phyloP scores from a whole-genome alignment of 2,797 vertebrate genomes.

The Pangasius macronema region DNA sequence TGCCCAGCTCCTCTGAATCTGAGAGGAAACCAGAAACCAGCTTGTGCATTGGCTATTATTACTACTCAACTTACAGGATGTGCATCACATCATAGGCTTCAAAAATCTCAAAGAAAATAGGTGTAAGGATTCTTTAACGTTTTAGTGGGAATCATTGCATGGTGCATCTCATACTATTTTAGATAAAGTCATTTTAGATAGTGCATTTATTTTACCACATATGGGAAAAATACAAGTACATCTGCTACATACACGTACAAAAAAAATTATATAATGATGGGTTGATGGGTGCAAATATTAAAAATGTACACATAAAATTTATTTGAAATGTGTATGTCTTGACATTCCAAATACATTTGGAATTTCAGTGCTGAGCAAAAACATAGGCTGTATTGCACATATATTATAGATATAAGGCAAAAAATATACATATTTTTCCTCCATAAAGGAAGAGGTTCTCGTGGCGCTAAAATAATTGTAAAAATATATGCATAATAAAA shows the following conservation, averaged over 20 bases:
- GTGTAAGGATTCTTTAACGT: background rate
- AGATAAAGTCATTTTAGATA: too few species aligned
- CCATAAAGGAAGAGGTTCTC: background rate
- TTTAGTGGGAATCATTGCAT: background rate
- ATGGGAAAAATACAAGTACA: background rate
- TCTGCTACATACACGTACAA: background rate
- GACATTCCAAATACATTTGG: background rate
- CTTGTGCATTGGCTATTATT: slow-evolving; percentile 8
- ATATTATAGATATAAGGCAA: background rate
- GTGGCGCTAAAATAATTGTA: background rate
- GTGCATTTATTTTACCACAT: background rate
- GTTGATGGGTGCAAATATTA: background rate
- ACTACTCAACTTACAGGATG: slow-evolving; percentile 21
- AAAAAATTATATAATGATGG: background rate
- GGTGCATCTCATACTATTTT: background rate
- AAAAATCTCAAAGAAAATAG: background rate
- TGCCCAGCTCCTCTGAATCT: slow-evolving; percentile 4
- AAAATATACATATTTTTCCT: background rate
- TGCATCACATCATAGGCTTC: background rate
- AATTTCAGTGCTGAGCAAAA: background rate
- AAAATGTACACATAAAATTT: background rate
- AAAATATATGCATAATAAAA: background rate
- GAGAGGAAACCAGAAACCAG: slow-evolving; percentile 13
- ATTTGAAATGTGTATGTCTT: background rate
- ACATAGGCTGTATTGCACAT: background rate